phyloP scores from a whole-genome alignment of 2,888 invertebrate genomes.

The Aproaerema taeniolella region DNA sequence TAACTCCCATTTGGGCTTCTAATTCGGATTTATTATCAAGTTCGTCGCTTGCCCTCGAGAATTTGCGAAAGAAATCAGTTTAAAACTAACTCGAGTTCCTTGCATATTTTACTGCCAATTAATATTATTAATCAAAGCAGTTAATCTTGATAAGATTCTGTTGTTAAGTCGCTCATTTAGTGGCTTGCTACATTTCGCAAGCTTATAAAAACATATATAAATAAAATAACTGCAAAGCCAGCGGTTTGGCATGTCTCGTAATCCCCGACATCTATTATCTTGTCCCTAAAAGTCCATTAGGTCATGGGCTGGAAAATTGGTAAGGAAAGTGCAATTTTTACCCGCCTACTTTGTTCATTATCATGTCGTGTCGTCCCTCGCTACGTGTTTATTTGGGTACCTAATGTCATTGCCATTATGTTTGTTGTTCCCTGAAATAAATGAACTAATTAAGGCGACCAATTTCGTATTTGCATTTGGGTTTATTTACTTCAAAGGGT shows the following conservation, averaged over 20 bases:
- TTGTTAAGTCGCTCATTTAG: too few species aligned
- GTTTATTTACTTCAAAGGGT: too few species aligned
- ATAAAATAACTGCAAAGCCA: too few species aligned
- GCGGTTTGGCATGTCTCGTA: conserved; percentile 14
- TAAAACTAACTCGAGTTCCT: conserved; percentile 25
- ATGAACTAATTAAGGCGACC: conserved; percentile 4
- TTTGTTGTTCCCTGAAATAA: conserved; percentile 3
- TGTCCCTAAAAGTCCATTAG: conserved; percentile 18
- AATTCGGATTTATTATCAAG: conserved; percentile 45
- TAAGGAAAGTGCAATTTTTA: conserved; percentile 20
- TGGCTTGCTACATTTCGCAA: too few species aligned
- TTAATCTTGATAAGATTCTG: too few species aligned
- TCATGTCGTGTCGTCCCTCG: conserved; percentile 20
- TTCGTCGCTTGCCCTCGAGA: conserved; percentile 28
- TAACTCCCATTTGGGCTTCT: conserved; percentile 30
- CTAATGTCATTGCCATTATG: conserved; percentile 4
- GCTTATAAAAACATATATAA: too few species aligned
- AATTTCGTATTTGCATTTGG: conserved; percentile 5
- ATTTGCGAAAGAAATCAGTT: conserved; percentile 31
- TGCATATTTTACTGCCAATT: too few species aligned
- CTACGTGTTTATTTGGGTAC: conserved; percentile 3
- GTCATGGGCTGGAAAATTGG: conserved; percentile 21
- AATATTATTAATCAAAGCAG: too few species aligned
- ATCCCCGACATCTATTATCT: conserved; percentile 16
- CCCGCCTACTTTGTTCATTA: conserved; percentile 26